Conservation (phyloP, 1,140 invertebrate species). For the Scaptomyza montana region DNA sequence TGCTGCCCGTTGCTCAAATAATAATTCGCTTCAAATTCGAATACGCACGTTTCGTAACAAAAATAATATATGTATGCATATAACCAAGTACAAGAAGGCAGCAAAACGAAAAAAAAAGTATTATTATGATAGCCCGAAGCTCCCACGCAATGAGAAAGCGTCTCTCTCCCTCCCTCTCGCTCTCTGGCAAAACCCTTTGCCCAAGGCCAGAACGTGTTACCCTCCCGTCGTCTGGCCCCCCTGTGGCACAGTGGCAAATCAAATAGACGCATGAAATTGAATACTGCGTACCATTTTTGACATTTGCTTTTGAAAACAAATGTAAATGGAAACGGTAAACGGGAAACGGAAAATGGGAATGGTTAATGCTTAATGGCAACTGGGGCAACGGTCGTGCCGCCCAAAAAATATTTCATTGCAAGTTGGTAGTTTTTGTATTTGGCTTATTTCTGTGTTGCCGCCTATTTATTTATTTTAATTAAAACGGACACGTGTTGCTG, state of each 20-base stretch:
- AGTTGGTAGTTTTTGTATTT: slow-evolving; percentile 30
- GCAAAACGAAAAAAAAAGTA: slow-evolving; percentile 25
- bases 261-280: slow-evolving; percentile 78
- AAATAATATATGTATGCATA: slow-evolving; percentile 32
- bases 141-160: slow-evolving; percentile 34
- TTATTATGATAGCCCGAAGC: slow-evolving; percentile 48
- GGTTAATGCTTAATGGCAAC: slow-evolving; percentile 25
- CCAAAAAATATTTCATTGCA: slow-evolving; percentile 10
- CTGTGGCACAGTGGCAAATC: slow-evolving; percentile 30
- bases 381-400: slow-evolving; percentile 22
- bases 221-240: neutral
- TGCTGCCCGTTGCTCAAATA: slow-evolving; percentile 48
- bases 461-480: slow-evolving; percentile 82
- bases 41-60: slow-evolving; percentile 75
- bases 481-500: slow-evolving; percentile 78
- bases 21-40: slow-evolving; percentile 78
- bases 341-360: slow-evolving; percentile 25
- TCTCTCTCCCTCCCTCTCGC: neutral
- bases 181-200: slow-evolving; percentile 44
- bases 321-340: slow-evolving; percentile 43
- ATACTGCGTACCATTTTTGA: slow-evolving; percentile 65
- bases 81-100: slow-evolving; percentile 10
- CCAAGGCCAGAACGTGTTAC: slow-evolving; percentile 45
- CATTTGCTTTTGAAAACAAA: slow-evolving; percentile 44
- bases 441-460: slow-evolving; percentile 68